Base-by-base conservation (phyloP, 2,113 vertebrate genomes). In the Atlantisia rogersi region DNA sequence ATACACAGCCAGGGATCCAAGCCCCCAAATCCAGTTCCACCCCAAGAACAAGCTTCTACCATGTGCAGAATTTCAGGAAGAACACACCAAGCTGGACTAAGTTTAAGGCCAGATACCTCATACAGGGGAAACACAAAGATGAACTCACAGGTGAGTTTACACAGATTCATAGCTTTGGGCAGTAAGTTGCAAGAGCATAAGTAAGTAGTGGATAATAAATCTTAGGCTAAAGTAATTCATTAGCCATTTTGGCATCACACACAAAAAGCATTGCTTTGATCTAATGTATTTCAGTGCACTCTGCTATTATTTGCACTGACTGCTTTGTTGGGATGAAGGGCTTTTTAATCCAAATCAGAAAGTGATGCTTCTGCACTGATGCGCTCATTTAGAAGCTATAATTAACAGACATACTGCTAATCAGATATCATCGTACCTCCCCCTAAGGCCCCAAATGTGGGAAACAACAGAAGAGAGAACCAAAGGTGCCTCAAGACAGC, bases 401-500 rank as follows among this genome's bases (percentile, higher is more conserved):
- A 98, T 98, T 98, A 98, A 98, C 94, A 98, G 97, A 97, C 94
- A 97, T 92, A 91, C 78, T 96, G 94, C 97, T 98, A 98, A 97
- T 97, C 97, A 96, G 97, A 95, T 95, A 94, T 95, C 93, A 95
- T 94, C 94, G 95, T 93, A 81, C 64, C 46, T 90, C 44, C 44
- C 94, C 96, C 79, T 73, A 96, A 97, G 93, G 97, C 91, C 85
- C 83, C 97, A 93, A 94, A 94, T 95, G 93, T 92, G 91, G 80
- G 95, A 97, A 95, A 94, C 70, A 91, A 96, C 79, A 95, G 52
- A 88, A 89, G 53, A 92, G 96, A 94, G 31, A 81, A 87, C 80
- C 65, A 88, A 75, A 93, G 92, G 77, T 89, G 93, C 82, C 84
- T 95, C 48, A 67, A 90, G 78, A 86, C 60, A 95, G 55, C 53